Base-by-base conservation (phyloP, 2,797 vertebrate genomes). In the Caiman crocodilus region DNA sequence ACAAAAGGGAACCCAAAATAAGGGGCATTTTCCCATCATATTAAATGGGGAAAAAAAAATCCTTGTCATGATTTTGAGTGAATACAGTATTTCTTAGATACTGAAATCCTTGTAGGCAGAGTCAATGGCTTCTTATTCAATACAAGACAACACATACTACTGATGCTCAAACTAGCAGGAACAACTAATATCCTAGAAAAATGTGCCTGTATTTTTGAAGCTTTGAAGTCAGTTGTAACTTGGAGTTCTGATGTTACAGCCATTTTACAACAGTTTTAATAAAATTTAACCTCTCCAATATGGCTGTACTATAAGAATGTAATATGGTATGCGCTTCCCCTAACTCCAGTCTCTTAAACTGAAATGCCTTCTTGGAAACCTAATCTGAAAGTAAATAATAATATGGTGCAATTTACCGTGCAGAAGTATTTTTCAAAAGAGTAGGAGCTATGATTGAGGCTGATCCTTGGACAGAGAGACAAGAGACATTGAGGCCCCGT, bases 381-480 rank as follows among this genome's bases (percentile, higher is more conserved):
- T 11, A 28, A 28, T 7, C 56, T 10, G 76, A 56, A 14, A 59
- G 32, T 4, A 32, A 30, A 5, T 2, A 85, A 61, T 4, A 67
- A 80, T 2, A 88, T 3, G 82, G 90, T 14, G 56, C 50, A 76
- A 90, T 99, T 99, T 87, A 99, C 99, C 96, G 98, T 9, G 98
- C 98, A 20, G 99, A 98, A n/a, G 98, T 98, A 96, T 99, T 99
- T 90, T 97, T 98, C 96, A 98, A 94, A 86, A 99, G 98, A 87
- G 99, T 87, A 0, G 99, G 98, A 0, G 99, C 98, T 32, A 99
- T 94, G 74, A 99, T 95, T 60, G 99, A 99, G 11, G 99, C 99
- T 4, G 99, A 99, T n/a, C 99, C 99, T 96, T 99, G 99, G 42
- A 99, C 98, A 15, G 99, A 99, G 91, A 99, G 90, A 67, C 99